Base-by-base conservation (phyloP, 2,797 vertebrate genomes). In the Phylloscopus collybita region DNA sequence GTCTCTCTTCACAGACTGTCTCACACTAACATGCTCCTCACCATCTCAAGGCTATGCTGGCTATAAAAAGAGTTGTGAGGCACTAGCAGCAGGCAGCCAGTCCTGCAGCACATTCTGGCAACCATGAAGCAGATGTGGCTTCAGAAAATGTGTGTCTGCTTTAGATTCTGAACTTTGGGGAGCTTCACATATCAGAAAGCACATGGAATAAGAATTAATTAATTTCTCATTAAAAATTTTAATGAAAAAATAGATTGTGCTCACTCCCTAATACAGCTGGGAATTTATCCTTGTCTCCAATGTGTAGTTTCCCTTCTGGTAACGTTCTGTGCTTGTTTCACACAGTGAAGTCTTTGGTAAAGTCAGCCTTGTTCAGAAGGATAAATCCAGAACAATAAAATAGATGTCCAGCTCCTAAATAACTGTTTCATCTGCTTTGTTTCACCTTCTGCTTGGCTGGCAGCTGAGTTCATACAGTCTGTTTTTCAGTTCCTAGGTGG, bases 1-100 rank as follows among this genome's bases (percentile, higher is more conserved):
- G 57, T 60, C 72, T 95, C 38, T 57, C 66, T 6, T 42, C 57
- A 86, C 82, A 93, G 87, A 57, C 87, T 92, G 93, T 94, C 95
- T 97, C 87, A 88, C 93, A 76, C 82, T 38, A 80, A 38, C 27
- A 5, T 19, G 85, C 45, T 83, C 26, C 59, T 93, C 85, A 50
- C 60, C 85, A 91, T 80, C 86, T 74, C 81, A 72, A 92, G 81
- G 56, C 89, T 93, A 29, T 0, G 12, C 56, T 66, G 93, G 50
- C 69, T 94, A 92, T 90, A 95, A 95, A 88, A 91, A 93, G 85
- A 81, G 10, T 23, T 16, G 59, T 0, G 1, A 86, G 47, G 57
- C 61, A 71, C n/a, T 11, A 64, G 50, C 6, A 9, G 72, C 64
- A 88, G 56, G 38, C 79, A 83, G 76, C 45, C 86, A 73, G 16